Percentiles rank a stretch among this genome's conserved stretches.
Evolutionary conservation across 2,797 vertebrate species (phyloP).

Genomic region (Danio albolineatus): DNA sequence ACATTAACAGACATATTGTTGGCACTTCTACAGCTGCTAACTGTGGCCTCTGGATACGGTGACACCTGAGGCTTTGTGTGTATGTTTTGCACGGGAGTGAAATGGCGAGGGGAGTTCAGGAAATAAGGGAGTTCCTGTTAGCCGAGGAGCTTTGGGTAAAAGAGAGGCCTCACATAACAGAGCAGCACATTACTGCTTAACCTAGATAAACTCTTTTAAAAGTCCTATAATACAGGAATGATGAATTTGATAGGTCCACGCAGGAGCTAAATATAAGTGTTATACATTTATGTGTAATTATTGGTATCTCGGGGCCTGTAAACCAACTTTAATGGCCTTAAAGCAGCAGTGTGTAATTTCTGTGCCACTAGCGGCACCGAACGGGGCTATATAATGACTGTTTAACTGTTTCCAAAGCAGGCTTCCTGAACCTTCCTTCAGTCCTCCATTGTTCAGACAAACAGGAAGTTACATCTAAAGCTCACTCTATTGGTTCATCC

Average conservation of each 20-base stretch:
- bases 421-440: not conserved
- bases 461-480: slow-evolving; percentile 2
- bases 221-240: slow-evolving; percentile 33
- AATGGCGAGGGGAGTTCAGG: slow-evolving; percentile 61
- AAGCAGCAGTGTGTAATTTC: not conserved
- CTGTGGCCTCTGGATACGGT: slow-evolving; percentile 40
- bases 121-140: slow-evolving; percentile 73
- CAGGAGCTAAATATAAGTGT: slow-evolving; percentile 35
- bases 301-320: slow-evolving; percentile 4
- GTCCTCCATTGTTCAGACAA: slow-evolving; percentile 18
- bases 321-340: slow-evolving; percentile 16
- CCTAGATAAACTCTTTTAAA: slow-evolving; percentile 45
- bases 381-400: not conserved
- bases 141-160: slow-evolving; percentile 34
- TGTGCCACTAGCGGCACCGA: slow-evolving; percentile 7
- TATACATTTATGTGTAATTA: slow-evolving; percentile 26
- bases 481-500: not conserved
- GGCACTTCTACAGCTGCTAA: slow-evolving; percentile 36
- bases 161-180: slow-evolving; percentile 38
- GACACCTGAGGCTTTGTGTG: slow-evolving; percentile 48
- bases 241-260: slow-evolving; percentile 14
- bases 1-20: slow-evolving; percentile 50
- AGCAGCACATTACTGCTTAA: slow-evolving; percentile 44
- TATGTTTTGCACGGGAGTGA: slow-evolving; percentile 13
- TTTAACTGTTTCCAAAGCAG: not conserved